These are phyloP conservation scores for Ephialtes manifestator DNA, from an alignment of 2,888 invertebrate genomes.

Conservation along the genomic window DNA sequence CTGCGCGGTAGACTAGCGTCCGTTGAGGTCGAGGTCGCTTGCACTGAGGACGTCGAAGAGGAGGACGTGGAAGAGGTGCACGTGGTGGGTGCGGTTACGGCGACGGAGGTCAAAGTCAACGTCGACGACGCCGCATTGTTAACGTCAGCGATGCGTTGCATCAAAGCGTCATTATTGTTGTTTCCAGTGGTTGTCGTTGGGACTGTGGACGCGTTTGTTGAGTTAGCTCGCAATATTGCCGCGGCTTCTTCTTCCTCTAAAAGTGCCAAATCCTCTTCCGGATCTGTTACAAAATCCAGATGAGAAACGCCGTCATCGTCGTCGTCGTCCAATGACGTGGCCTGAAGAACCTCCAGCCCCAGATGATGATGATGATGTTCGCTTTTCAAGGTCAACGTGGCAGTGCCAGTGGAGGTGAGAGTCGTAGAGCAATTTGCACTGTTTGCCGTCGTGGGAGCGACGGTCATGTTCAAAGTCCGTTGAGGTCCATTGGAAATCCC, in stretches of 20 bases:
- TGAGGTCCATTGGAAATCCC: background rate
- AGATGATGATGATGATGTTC: slow-evolving; percentile 67
- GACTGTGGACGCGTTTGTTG: slow-evolving; percentile 47
- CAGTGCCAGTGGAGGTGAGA: slow-evolving; percentile 86
- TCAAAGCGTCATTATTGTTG: slow-evolving; percentile 78
- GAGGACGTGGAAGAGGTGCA: slow-evolving; percentile 70
- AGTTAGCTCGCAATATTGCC: slow-evolving; percentile 87
- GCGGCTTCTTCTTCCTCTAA: slow-evolving; percentile 92
- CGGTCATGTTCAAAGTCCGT: background rate
- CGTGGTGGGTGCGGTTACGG: slow-evolving; percentile 48
- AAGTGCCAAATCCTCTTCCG: slow-evolving; percentile 91
- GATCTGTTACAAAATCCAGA: slow-evolving; percentile 82
- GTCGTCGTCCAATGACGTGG: slow-evolving; percentile 74
- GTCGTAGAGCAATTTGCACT: slow-evolving; percentile 55
- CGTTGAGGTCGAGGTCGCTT: slow-evolving; percentile 77
- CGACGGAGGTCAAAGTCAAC: slow-evolving; percentile 62
- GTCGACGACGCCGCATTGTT: slow-evolving; percentile 51
- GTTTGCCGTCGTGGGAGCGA: background rate
- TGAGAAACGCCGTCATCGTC: slow-evolving; percentile 77
- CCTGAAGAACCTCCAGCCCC: slow-evolving; percentile 66
- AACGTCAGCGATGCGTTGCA: slow-evolving; percentile 81
- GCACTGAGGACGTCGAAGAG: slow-evolving; percentile 69
- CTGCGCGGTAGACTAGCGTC: slow-evolving; percentile 76
- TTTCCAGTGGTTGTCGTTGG: slow-evolving; percentile 34
- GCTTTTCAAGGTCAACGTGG: slow-evolving; percentile 85